Base-by-base conservation (phyloP, 2,797 vertebrate species). In the Synaphobranchus kaupii region DNA sequence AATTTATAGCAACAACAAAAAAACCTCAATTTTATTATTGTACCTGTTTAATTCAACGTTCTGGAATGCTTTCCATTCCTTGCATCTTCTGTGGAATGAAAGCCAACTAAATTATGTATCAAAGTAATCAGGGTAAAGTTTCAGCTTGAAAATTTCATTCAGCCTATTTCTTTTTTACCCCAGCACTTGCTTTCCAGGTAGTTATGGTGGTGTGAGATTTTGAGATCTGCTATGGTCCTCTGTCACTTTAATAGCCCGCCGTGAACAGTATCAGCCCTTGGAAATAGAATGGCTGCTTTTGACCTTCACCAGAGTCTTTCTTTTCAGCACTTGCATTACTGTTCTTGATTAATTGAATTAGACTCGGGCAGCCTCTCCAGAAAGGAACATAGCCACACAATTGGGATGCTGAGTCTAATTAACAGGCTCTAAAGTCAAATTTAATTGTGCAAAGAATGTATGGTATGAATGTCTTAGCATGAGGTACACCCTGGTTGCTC, bases 291-390 rank as follows among this genome's bases (percentile, higher is more conserved):
- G 48, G 48, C 47, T 76, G 34, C 44, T 50, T 28, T 20, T 85
- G 84, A 85, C 84, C 84, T 76, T 85, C 84, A 76, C 48, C 2
- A n/a, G 20, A 47, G 58, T 47, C 73, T n/a, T 39, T 86, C 52
- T 60, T 25, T 86, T 39, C 68, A 44, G 5, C 50, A 78, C 39
- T 58, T 44, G 39, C 8, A 28, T 56, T 80, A 86, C 31, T 15
- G 20, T 58, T 86, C 71, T 76, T 78, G 4, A 86, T 73, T 2
- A 86, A 76, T 86, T 76, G n/a, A 76, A 78, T 86, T 85, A 10
- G 58, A 71, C 63, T 73, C 63, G 25, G 34, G 22, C 47, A 71
- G 44, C n/a, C 34, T 84, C 52, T 85, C 12, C 17, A 31, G 63
- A 85, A 73, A 48, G 25, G 60, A 52, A 85, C 44, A 71, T 71